Conservation (phyloP, 2,113 vertebrate species). For the Megalops atlanticus region DNA sequence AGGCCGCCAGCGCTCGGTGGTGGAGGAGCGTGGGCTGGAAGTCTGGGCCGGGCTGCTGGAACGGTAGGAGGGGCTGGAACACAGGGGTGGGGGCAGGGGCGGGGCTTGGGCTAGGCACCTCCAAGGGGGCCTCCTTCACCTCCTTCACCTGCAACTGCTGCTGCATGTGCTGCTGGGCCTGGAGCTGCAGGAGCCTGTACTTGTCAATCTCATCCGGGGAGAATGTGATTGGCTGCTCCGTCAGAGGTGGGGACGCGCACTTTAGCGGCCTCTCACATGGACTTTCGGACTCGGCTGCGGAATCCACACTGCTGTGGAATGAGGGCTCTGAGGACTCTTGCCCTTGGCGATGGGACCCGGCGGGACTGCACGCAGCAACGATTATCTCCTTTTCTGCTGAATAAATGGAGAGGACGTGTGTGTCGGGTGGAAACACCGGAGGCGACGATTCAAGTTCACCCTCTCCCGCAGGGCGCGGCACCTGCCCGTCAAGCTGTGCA, state of each 20-base stretch:
- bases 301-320: constrained; percentile 68
- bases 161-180: constrained; percentile 96
- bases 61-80: constrained; percentile 63
- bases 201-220: constrained; percentile 94
- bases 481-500: constrained; percentile 58
- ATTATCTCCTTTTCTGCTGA: constrained; percentile 63
- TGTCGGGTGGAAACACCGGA: constrained; percentile 65
- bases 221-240: constrained; percentile 84
- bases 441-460: background rate
- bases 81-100: constrained; percentile 51
- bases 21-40: constrained; percentile 84
- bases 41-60: constrained; percentile 68
- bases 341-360: constrained; percentile 32
- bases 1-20: constrained; percentile 73
- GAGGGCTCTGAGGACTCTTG: constrained; percentile 57
- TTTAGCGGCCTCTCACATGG: constrained; percentile 59
- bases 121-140: constrained; percentile 57
- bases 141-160: constrained; percentile 76
- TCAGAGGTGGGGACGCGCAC: constrained; percentile 67
- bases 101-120: constrained; percentile 60
- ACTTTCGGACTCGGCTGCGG: constrained; percentile 54
- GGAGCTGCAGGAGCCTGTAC: constrained; percentile 89
- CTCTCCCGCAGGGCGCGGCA: background rate
- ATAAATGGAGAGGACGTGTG: constrained; percentile 67
- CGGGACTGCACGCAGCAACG: constrained; percentile 46